Conservation (phyloP, 2,888 invertebrate genomes). For the Melinaea marsaeus region DNA sequence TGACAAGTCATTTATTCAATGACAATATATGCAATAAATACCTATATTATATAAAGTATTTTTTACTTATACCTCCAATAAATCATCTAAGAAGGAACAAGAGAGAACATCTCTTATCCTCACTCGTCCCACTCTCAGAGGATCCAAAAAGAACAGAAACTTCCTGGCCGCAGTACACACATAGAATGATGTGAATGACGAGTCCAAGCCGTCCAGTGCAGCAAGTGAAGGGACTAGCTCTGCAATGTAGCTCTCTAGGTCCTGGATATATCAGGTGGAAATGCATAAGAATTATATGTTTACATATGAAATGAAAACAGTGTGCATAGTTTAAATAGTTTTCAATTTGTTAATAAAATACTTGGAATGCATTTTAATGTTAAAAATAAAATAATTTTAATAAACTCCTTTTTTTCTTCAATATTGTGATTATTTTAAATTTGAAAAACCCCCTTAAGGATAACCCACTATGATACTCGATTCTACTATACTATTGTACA, state of each 20-base stretch:
- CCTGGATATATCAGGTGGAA: slow-evolving; percentile 71
- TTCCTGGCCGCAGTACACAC: slow-evolving; percentile 97
- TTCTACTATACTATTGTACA: too few species aligned
- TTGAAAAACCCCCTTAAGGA: too few species aligned
- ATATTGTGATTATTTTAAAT: too few species aligned
- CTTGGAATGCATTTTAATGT: too few species aligned
- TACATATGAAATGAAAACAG: too few species aligned
- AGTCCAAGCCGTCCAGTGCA: slow-evolving; percentile 92
- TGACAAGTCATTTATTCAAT: not conserved
- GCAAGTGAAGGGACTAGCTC: slow-evolving; percentile 95
- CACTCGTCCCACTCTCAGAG: slow-evolving; percentile 90
- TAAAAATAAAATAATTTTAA: not conserved
- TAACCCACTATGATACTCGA: too few species aligned
- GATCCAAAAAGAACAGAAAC: slow-evolving; percentile 97
- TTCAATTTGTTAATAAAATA: too few species aligned
- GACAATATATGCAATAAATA: not conserved
- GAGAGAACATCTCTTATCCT: slow-evolving; percentile 94
- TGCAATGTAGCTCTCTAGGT: slow-evolving; percentile 95
- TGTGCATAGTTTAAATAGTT: too few species aligned
- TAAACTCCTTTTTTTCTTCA: not conserved
- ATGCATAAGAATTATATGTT: too few species aligned
- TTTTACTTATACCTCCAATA: slow-evolving; percentile 82
- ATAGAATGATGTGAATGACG: slow-evolving; percentile 96
- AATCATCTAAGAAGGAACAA: slow-evolving; percentile 93
- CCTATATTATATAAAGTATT: not conserved